These are phyloP conservation scores for Harpalus rufipes DNA, from an alignment of 2,888 invertebrate species.

Conservation along the genomic window DNA sequence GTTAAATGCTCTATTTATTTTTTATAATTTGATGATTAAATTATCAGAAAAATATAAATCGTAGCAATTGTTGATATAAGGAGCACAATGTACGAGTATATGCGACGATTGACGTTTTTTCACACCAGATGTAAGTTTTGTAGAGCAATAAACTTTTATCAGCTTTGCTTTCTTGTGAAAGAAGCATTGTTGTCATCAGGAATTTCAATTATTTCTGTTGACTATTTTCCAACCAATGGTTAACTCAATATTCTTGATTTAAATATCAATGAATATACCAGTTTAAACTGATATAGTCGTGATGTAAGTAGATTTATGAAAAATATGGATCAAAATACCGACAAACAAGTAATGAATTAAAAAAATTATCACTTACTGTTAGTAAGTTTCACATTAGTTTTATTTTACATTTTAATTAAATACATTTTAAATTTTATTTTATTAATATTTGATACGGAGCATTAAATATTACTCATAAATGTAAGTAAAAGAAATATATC, in stretches of 20 bases:
- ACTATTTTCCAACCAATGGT: slow-evolving; percentile 21
- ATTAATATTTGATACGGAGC: not conserved
- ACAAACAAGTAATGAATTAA: slow-evolving; percentile 26
- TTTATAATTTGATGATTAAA: slow-evolving; percentile 36
- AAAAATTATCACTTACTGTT: slow-evolving; percentile 2
- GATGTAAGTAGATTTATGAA: slow-evolving; percentile 45
- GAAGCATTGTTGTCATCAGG: slow-evolving; percentile 46
- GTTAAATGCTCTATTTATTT: slow-evolving; percentile 40
- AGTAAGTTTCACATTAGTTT: not conserved
- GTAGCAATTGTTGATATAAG: slow-evolving; percentile 20
- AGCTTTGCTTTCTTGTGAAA: slow-evolving; percentile 45
- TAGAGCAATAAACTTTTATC: slow-evolving; percentile 56
- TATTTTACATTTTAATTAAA: not conserved
- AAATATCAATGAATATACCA: slow-evolving; percentile 46
- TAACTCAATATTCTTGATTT: slow-evolving; percentile 12
- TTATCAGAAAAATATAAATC: slow-evolving; percentile 44
- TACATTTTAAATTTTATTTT: not conserved
- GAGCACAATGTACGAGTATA: slow-evolving; percentile 10
- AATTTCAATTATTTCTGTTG: slow-evolving; percentile 54
- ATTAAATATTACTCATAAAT: not conserved
- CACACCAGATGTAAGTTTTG: slow-evolving; percentile 19
- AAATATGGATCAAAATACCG: not conserved
- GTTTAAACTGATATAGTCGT: slow-evolving; percentile 45
- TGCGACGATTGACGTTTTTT: slow-evolving; percentile 11
- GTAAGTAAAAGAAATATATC: not conserved